Percentiles rank a stretch among this genome's conserved stretches.
These are phyloP conservation scores for Smutsia gigantea DNA, from an alignment of 2,797 vertebrate species.

Conservation along the genomic window DNA sequence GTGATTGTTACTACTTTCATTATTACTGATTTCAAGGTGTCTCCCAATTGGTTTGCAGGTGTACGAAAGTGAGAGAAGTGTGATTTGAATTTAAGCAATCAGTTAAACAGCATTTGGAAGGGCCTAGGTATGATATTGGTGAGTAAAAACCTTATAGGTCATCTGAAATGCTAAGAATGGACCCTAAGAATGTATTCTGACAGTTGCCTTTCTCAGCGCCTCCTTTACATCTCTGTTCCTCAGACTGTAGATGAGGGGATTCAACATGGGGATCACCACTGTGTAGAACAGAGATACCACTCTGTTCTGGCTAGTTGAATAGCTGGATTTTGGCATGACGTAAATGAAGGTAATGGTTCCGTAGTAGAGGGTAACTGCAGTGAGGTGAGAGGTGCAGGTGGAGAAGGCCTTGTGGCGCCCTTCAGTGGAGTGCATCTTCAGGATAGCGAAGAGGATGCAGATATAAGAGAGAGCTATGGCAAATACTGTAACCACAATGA, in stretches of 20 bases:
- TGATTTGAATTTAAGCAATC: neutral
- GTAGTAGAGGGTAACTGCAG: constrained; percentile 33
- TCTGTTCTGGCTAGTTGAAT: constrained; percentile 59
- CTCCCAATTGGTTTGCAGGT: neutral
- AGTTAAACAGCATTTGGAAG: neutral
- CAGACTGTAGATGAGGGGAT: constrained; percentile 68
- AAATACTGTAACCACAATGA: neutral
- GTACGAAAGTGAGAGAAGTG: neutral
- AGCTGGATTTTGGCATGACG: constrained; percentile 50
- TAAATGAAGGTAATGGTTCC: constrained; percentile 60
- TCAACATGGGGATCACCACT: constrained; percentile 67
- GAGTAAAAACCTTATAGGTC: neutral
- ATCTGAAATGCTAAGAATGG: neutral
- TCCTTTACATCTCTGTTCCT: constrained; percentile 65
- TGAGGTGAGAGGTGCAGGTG: constrained; percentile 74
- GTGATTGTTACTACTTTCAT: neutral
- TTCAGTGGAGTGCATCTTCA: neutral
- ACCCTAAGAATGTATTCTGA: constrained; percentile 34
- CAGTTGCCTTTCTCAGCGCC: constrained; percentile 9
- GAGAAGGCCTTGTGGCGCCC: constrained; percentile 67
- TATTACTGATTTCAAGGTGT: neutral
- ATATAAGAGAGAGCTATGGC: constrained; percentile 48
- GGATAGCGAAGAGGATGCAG: constrained; percentile 65
- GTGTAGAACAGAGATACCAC: constrained; percentile 69
- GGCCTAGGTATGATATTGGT: neutral